Percentiles rank a stretch among this genome's conserved stretches.
These are phyloP conservation scores for Eulemur coronatus DNA, from an alignment of 2,797 vertebrate genomes.

Conservation along the genomic window DNA sequence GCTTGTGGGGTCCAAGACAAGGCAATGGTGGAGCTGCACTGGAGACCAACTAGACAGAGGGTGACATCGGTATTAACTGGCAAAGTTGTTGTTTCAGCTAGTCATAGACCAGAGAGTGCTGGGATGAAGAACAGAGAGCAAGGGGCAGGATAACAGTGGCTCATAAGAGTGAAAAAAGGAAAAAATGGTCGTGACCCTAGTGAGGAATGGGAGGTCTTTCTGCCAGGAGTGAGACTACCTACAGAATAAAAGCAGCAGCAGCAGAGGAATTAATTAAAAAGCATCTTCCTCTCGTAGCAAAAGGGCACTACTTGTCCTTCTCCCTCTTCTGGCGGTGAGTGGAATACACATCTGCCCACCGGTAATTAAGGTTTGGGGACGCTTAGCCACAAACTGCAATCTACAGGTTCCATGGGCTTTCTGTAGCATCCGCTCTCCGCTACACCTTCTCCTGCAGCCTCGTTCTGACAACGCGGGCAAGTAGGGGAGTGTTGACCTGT, in stretches of 20 bases:
- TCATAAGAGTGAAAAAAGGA: background rate
- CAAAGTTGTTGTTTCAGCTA: background rate
- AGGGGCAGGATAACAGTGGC: background rate
- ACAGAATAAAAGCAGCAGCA: no score
- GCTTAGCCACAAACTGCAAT: background rate
- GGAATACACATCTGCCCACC: background rate
- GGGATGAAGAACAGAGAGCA: background rate
- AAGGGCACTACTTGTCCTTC: background rate
- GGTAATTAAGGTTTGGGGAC: background rate
- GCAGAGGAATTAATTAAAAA: background rate
- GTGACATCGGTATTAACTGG: background rate
- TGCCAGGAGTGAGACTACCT: background rate
- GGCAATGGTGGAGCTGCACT: background rate
- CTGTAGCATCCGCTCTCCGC: fast-evolving
- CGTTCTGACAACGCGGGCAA: background rate
- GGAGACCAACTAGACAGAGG: background rate
- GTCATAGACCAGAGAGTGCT: background rate
- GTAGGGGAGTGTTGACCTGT: background rate
- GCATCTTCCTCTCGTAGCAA: fast-evolving
- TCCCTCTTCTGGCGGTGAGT: background rate
- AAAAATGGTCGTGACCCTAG: background rate
- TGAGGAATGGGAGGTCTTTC: background rate
- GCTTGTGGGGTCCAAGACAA: background rate
- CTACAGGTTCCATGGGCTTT: background rate
- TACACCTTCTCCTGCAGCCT: background rate